Conservation (phyloP, 2,888 invertebrate genomes). For the Thymelicus sylvestris region DNA sequence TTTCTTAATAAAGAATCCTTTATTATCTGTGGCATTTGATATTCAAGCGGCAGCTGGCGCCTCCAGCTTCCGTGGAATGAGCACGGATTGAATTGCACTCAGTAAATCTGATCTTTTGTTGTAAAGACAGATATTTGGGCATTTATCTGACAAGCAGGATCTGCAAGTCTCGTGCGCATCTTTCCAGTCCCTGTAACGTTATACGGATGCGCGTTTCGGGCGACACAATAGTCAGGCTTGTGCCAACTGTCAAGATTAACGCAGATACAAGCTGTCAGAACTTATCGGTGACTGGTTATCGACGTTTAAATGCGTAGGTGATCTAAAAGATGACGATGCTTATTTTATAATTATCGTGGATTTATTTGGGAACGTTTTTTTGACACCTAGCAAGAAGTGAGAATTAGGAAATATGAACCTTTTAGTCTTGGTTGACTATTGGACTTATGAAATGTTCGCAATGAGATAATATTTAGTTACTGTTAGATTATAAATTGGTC, state of each 20-base stretch:
- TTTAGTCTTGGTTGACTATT: background rate
- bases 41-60: conserved; percentile 77
- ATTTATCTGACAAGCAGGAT: conserved; percentile 67
- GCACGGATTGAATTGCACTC: conserved; percentile 63
- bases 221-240: conserved; percentile 64
- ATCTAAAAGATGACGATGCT: conserved; percentile 10
- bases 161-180: conserved; percentile 76
- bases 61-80: conserved; percentile 77
- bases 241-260: conserved; percentile 54
- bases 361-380: background rate
- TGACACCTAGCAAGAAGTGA: background rate
- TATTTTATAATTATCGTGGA: background rate
- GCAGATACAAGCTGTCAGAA: conserved; percentile 10
- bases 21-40: conserved; percentile 75
- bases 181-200: conserved; percentile 67
- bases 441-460: background rate
- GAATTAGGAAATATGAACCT: background rate
- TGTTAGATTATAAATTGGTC: too few relatives aligned
- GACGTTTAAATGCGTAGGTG: conserved; percentile 39
- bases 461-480: too few relatives aligned
- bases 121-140: conserved; percentile 73
- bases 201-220: conserved; percentile 71
- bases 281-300: conserved; percentile 9
- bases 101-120: conserved; percentile 79
- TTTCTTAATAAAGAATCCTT: conserved; percentile 76